Evolutionary conservation across 2,797 vertebrate genomes (phyloP), one percentile per base, ranked within the genome.

Genomic region (Rhinogobio ventralis): DNA sequence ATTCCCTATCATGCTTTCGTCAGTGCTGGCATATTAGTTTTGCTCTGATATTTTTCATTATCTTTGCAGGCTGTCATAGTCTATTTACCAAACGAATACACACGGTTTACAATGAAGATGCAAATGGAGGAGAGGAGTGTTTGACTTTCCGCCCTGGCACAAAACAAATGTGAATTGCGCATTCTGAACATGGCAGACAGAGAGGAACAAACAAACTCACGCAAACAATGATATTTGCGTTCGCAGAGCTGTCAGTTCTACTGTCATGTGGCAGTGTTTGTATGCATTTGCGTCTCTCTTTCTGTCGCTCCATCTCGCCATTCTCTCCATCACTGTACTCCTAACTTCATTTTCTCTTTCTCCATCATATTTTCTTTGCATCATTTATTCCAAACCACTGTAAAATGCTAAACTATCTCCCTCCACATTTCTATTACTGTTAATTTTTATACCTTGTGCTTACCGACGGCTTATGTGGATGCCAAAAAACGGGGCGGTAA

Each of bases 31-130:
- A 57, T 80, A 60, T 78, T 82, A 69, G 53, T 36, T 83, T 53
- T 72, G 78, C 4, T 9, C 36, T 62, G 57, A 81, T 84, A 79
- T 81, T 86, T 83, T 86, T 79, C 79, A 79, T 86, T 85, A 86
- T 79, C 81, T 82, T 60, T 42, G 4, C 57, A 74, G 73, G 25
- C 78, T 88, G 87, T 85, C 64, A 7, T 73, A 55, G 80, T 77
- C 53, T 87, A 81, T 88, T 86, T 88, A 81, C 80, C 71, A 81
- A 80, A 85, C 62, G 23, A 76, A 77, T 57, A 87, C 79, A 77
- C 79, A 83, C 5, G 33, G 62, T 76, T 57, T 42, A 80, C 68
- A 30, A 82, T 79, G 45, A 84, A 82, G 75, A 80, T 82, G 66
- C 36, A 60, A 42, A 83, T 76, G 30, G 33, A 82, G 57, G 17